Base-by-base conservation (phyloP, 2,888 invertebrate genomes). In the Tethea ocularis region DNA sequence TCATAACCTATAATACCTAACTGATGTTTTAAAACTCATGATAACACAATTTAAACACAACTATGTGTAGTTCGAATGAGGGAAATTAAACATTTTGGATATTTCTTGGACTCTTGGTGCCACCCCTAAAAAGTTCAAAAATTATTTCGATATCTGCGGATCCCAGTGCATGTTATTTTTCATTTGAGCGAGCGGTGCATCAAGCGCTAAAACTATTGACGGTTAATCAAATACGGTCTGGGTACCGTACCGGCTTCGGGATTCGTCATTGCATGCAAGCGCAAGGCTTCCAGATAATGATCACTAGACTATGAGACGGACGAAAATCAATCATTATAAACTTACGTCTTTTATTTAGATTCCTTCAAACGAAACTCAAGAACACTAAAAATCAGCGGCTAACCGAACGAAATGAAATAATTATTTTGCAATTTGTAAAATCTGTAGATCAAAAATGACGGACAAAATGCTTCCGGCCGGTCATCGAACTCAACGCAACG, bases 381-480 rank as follows among this genome's bases (percentile, higher is more conserved):
- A 71, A 64, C 61, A 58, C 17, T 52, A 62, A 64, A 57, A 64
- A 63, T 66, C 61, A 59, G 56, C 64, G 66, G 68, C 66, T 64
- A 46, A 66, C 64, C 74, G n/a, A 80, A 71, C 51, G 72, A 74
- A 68, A 63, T 69, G 64, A 68, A 67, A 67, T 65, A 71, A 60
- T 69, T 24, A 51, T 71, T 71, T 69, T 61, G 63, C 63, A 67
- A 71, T 78, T 83, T 78, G 69, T 81, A 84, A 82, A 86, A 81
- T 78, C 77, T 84, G 78, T 78, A 82, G 79, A 87, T 84, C 83
- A 87, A 89, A 89, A 86, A 87, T 87, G 87, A 89, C 84, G 83
- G 82, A 77, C 75, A 70, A 79, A 73, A 77, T 61, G 82, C 80
- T 88, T 88, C 88, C 87, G 84, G 79, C 70, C 78, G 78, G 82